phyloP scores from a whole-genome alignment of 2,797 vertebrate species.

The Iguana delicatissima region DNA sequence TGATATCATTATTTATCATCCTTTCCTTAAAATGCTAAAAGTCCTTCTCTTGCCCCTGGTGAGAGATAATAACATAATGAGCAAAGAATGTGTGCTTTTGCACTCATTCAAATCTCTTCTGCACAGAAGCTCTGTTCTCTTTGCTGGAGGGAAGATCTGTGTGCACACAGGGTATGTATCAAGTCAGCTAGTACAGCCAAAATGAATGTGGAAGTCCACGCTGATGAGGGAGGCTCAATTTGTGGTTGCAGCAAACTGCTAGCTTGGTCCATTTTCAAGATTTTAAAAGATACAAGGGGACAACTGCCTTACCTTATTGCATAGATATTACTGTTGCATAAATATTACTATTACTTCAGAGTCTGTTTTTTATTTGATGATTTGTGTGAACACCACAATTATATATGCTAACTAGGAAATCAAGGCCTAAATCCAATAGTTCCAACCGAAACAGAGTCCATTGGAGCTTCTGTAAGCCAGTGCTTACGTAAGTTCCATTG shows the following conservation, averaged over 20 bases:
- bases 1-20: background rate
- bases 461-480: background rate
- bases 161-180: background rate
- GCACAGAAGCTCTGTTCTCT: background rate
- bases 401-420: background rate
- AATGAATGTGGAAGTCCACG: background rate
- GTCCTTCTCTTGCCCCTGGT: background rate
- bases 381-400: constrained; percentile 33
- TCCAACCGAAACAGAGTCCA: too few relatives aligned
- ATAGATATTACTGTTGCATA: background rate
- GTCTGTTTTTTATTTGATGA: background rate
- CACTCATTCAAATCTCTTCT: background rate
- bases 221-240: too few relatives aligned
- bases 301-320: background rate
- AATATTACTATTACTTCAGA: background rate
- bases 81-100: background rate
- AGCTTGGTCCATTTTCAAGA: background rate
- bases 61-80: too few relatives aligned
- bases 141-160: background rate
- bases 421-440: too few relatives aligned
- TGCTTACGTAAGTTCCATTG: too few relatives aligned
- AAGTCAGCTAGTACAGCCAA: background rate
- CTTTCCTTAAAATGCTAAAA: constrained; percentile 20
- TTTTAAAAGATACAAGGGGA: background rate
- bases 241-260: background rate